Percentiles rank a stretch among this genome's conserved stretches.
Evolutionary conservation across 2,797 vertebrate genomes (phyloP).

Genomic region (Hyperoplus lanceolatus): DNA sequence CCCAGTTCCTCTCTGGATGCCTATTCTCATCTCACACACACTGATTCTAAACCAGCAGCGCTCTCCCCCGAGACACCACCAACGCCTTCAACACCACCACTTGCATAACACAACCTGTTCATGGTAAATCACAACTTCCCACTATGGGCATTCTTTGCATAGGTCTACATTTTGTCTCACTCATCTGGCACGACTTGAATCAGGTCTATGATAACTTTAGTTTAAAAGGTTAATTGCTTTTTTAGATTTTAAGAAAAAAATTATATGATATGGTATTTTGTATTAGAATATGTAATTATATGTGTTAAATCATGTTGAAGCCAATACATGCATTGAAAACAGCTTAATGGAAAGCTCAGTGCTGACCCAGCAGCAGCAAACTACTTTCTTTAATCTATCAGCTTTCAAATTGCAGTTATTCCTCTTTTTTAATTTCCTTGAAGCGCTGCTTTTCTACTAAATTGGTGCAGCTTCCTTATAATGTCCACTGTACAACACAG

Average conservation of each 20-base stretch:
- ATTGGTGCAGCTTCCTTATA: conserved; percentile 40
- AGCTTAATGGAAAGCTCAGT: conserved; percentile 55
- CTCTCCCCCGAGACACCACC: conserved; percentile 74
- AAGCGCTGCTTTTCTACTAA: conserved; percentile 48
- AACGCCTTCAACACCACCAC: conserved; percentile 36
- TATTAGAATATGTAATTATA: conserved; percentile 5
- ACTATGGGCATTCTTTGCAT: not conserved
- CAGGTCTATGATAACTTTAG: not conserved
- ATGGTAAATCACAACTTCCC: conserved; percentile 51
- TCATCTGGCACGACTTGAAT: conserved; percentile 11
- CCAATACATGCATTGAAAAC: conserved; percentile 32
- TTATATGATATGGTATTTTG: not conserved
- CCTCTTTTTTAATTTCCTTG: conserved; percentile 65
- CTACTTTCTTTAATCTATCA: conserved; percentile 40
- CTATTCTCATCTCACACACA: conserved; percentile 80
- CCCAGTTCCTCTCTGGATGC: conserved; percentile 84
- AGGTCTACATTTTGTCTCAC: not conserved
- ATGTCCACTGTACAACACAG: not conserved
- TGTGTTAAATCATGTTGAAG: not conserved
- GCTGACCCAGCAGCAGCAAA: conserved; percentile 77
- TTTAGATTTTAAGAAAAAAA: not conserved
- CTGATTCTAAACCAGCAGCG: conserved; percentile 65
- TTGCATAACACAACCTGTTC: conserved; percentile 66
- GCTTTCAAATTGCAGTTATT: conserved; percentile 51
- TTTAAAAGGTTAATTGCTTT: not conserved